Base-by-base conservation (phyloP, 2,888 invertebrate species). In the Drosophila subsilvestris region DNA sequence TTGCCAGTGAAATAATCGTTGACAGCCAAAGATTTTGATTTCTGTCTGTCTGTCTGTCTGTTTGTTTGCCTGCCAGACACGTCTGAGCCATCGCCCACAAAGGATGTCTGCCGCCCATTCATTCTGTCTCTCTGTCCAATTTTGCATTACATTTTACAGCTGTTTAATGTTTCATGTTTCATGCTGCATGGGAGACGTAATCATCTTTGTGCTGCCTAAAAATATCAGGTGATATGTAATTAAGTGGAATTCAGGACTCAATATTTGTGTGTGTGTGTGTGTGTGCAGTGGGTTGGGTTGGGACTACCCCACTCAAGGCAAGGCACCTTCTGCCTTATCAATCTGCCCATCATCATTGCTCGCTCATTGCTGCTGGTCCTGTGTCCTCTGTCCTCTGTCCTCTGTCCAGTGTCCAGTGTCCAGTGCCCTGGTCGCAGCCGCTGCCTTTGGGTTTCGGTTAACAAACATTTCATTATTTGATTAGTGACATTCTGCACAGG, bases 401-500 rank as follows among this genome's bases (percentile, higher is more conserved):
- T n/a, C n/a, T n/a, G n/a, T n/a, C n/a, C n/a, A n/a, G n/a, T n/a
- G n/a, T 0, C 25, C 25, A 0, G 22, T 29, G 14, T 9, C 27
- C 29, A 3, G 20, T 20, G 20, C 0, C 20, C 45, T 47, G 58
- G 53, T 63, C 29, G 60, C 56, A 12, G 57, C 14, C 5, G 14
- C 32, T 14, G 14, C 25, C 22, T 22, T 22, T 22, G 22, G 45
- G 17, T 63, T 65, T 61, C 51, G 71, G 79, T 76, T 81, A 74
- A 65, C 76, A 76, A 67, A 75, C 67, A 69, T 86, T 75, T 76
- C 72, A 77, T 83, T 81, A 84, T 84, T 84, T 86, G 84, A 84
- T 84, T 84, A 84, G 86, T 79, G 76, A 65, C 79, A 81, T 75
- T 84, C 67, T 83, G 79, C 79, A 77, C 51, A 81, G 69, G 81